Evolutionary conservation across 2,888 invertebrate species (phyloP).

Genomic region (Melanargia galathea): DNA sequence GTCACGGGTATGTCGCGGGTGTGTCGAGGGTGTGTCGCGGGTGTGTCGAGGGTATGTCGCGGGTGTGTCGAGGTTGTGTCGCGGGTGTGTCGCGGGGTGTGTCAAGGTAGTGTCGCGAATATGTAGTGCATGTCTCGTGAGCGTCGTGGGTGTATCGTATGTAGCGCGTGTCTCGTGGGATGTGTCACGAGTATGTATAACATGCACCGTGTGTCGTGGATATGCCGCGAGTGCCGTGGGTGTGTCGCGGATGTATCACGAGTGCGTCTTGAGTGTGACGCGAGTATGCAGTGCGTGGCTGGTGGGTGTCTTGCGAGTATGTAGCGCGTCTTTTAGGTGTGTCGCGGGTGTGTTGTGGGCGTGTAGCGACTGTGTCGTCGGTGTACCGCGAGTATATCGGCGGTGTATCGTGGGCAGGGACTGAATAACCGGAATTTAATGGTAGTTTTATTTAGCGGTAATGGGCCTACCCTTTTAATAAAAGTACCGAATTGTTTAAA

Average conservation of each 20-base stretch:
- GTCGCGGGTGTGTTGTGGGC: no score
- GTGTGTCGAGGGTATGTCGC: background rate
- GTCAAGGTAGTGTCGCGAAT: no score
- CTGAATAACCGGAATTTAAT: no score
- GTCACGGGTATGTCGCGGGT: background rate
- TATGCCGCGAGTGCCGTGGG: background rate
- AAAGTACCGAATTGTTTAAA: no score
- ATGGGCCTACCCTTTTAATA: no score
- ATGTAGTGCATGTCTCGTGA: background rate
- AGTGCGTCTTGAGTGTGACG: background rate
- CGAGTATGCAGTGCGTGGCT: background rate
- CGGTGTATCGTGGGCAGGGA: background rate
- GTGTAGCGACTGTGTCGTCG: no score
- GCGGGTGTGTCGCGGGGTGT: background rate
- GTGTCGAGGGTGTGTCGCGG: background rate
- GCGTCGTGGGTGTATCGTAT: conserved; percentile 2
- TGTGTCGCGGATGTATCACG: background rate
- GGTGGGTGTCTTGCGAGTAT: background rate
- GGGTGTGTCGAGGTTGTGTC: background rate
- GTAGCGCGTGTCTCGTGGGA: background rate
- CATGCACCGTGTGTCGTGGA: background rate
- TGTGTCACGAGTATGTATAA: background rate
- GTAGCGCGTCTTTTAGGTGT: background rate
- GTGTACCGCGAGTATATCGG: no score
- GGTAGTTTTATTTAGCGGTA: no score